Base-by-base conservation (phyloP, 2,797 vertebrate genomes). In the Aphelocoma californica region DNA sequence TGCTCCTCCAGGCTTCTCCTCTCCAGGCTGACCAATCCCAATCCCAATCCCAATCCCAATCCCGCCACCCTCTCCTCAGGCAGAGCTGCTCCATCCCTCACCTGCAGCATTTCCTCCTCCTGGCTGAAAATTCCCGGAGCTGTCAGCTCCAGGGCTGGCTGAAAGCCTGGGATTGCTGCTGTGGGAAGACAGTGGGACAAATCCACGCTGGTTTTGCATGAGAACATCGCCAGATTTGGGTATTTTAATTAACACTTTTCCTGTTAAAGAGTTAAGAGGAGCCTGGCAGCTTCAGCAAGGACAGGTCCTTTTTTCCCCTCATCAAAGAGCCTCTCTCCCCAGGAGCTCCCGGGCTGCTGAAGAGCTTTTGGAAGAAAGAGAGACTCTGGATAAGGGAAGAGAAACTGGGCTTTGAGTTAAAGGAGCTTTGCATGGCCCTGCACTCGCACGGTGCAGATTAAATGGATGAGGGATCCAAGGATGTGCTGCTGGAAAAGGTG, bases 251-350 rank as follows among this genome's bases (percentile, higher is more conserved):
- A 89, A 45, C 14, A 48, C 31, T 79, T 82, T 70, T 64, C 26
- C 66, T 18, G 71, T 73, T 70, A 44, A 85, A 90, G 60, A 38
- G 14, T 87, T 77, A 72, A 80, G 79, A 78, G 61, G 16, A 70
- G 54, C n/a, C 86, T 53, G 67, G 67, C 48, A 91, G 50, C 78
- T 80, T 73, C 74, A 38, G 67, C 45, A 18, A 74, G 71, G 45
- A 70, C 78, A 32, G 45, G 69, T 54, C 38, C 42, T 84, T 72
- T 74, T 62, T 50, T 40, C 14, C 62, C 14, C 61, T 89, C 38
- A 64, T 85, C 77, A 97, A 91, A 95, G 45, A 60, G 17, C n/a
- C 12, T 45, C 91, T 84, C 64, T 82, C 84, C 34, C 26, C 67
- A 16, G 91, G 89, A 95, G 84, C 51, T 70, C 64, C 60, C 3